Conservation (phyloP, 2,113 vertebrate species). For the Aspidoscelis tigris region DNA sequence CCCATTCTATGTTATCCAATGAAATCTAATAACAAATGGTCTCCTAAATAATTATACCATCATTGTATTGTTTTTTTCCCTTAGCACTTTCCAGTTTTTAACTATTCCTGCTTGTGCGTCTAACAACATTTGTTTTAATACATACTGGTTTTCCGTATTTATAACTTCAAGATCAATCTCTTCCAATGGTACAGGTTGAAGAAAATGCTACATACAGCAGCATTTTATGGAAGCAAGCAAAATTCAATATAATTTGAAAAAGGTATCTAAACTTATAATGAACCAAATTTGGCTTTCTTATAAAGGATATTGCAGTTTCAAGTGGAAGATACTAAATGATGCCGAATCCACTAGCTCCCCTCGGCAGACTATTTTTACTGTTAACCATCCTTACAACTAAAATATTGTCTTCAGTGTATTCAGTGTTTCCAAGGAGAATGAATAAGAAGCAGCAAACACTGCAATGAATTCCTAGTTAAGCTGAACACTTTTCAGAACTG, state of each 20-base stretch:
- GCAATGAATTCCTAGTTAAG: no score
- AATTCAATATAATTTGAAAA: neutral
- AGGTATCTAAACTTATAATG: neutral
- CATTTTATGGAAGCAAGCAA: neutral
- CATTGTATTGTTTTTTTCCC: no score
- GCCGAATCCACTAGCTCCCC: neutral
- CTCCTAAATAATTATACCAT: no score
- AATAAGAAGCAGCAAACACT: neutral
- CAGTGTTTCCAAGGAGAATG: neutral
- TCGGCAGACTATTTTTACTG: neutral
- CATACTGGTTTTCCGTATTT: no score
- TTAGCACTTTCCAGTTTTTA: no score
- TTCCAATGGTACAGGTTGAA: neutral
- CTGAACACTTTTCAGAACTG: no score
- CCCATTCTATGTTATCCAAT: no score
- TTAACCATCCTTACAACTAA: neutral
- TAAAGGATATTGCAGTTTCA: neutral
- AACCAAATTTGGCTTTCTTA: neutral
- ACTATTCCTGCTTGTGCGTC: no score
- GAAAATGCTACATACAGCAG: neutral
- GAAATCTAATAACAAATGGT: no score
- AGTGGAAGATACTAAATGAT: neutral
- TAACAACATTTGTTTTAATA: no score
- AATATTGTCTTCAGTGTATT: neutral
- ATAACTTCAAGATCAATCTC: no score